Base-by-base conservation (phyloP, 2,888 invertebrate genomes). In the Idaea biselata region DNA sequence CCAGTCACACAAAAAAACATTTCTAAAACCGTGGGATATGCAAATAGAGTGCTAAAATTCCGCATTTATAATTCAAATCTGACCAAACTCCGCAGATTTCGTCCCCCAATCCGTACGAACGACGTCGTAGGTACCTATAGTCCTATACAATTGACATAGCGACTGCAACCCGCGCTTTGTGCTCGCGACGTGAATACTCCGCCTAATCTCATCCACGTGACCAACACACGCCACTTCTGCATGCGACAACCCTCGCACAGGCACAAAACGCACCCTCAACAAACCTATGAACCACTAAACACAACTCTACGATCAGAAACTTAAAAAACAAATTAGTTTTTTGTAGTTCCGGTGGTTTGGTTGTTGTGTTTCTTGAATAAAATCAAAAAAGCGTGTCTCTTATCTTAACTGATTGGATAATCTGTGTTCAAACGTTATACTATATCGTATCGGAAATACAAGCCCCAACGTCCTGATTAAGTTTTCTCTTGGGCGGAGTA, bases 331-430 rank as follows among this genome's bases (percentile, higher is more conserved):
- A 79, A 80, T 63, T 84, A 55, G 8, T 78, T 75, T 64, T 70
- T 72, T 72, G 67, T 78, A 68, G 71, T 70, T 80, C 80, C 81
- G 86, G 80, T 83, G 81, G 71, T 75, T 83, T 81, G 65, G 55
- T 53, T 78, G 1, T 70, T 76, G 68, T 65, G 61, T 70, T 76
- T 77, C 78, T 80, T 74, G 70, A 65, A 64, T 7, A 16, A 58
- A 68, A 14, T 66, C 77, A 84, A 91, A 91, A 90, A 91, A 91
- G 88, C 89, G 89, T 90, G 88, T 88, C 88, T 86, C 89, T 91
- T 92, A 91, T 91, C 91, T 91, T 91, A 90, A 90, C 92, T 91
- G 92, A 92, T 92, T 92, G 91, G 91, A 90, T 92, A 92, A 92
- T 92, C 91, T 91, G 88, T 90, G 83, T 84, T 91, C 91, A 91